Base-by-base conservation (phyloP, 2,797 vertebrate genomes). In the Streptopelia turtur region DNA sequence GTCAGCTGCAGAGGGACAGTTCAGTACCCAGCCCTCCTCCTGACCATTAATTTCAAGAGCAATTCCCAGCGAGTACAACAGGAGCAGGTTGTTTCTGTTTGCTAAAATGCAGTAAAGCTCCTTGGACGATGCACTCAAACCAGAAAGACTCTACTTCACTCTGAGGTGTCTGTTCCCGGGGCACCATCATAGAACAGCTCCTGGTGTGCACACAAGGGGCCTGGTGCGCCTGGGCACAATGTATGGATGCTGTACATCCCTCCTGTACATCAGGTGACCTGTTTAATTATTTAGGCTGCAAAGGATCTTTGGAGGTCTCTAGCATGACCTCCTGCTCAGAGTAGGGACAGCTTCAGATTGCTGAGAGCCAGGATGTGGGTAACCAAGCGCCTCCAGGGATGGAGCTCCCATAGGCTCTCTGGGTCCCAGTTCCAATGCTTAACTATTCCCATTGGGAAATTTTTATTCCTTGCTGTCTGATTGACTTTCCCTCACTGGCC, bases 191-290 rank as follows among this genome's bases (percentile, higher is more conserved):
- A 71, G 45, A 65, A 22, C 4, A 65, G 50, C 49, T 87, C 43
- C 15, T 6, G 57, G 12, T 2, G 35, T 6, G 25, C 21, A 5
- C 1, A 0, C 14, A 52, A n/a, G 25, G 37, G 47, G 61, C 50
- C 41, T 30, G 45, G 10, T 0, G 1, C 21, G 18, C 18, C 49
- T 8, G 5, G 20, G 45, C 13, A 33, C 3, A 0, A 52, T 4
- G 30, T 1, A 0, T 1, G 7, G 83, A 10, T 43, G 60, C 65
- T 87, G 37, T 45, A 13, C 0, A 0, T 65, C 27, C 47, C 31
- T 77, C 27, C 66, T 64, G 53, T 41, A 49, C 14, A 12, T 11
- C 27, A 17, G 4, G 2, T n/a, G n/a, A 53, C 37, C 47, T 64
- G 35, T 49, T 88, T 10, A n/a, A 20, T 7, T 47, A 33, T 77